Evolutionary conservation across 2,888 invertebrate species (phyloP).

Genomic region (Globia sparganii): DNA sequence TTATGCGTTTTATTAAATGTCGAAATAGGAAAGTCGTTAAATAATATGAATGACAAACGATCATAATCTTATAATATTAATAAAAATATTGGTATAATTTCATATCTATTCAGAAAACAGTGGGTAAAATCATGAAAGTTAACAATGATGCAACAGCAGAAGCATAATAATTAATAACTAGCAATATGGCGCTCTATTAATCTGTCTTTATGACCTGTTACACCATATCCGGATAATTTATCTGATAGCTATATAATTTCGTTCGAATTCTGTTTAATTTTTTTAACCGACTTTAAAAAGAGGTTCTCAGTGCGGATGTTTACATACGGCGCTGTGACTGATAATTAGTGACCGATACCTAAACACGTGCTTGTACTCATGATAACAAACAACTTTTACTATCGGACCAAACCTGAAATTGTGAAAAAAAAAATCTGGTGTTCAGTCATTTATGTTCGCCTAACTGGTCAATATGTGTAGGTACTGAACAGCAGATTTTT

Average conservation of each 20-base stretch:
- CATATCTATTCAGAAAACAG: not conserved
- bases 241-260: not conserved
- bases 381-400: no score
- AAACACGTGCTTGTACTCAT: no score
- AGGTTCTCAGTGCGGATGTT: no score
- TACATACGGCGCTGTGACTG: no score
- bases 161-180: not conserved
- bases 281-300: no score
- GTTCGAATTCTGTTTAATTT: not conserved
- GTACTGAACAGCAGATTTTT: no score
- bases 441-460: no score
- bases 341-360: no score
- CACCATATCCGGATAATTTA: not conserved
- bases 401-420: no score
- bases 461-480: no score
- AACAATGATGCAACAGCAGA: slow-evolving; percentile 33
- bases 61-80: not conserved
- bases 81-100: not conserved
- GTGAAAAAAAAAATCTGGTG: no score
- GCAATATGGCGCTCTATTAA: not conserved
- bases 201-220: not conserved
- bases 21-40: slow-evolving; percentile 11
- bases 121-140: slow-evolving; percentile 15
- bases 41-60: not conserved
- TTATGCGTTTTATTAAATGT: slow-evolving; percentile 2